phyloP scores from a whole-genome alignment of 2,113 vertebrate genomes.

The Hippocampus guttulatus region DNA sequence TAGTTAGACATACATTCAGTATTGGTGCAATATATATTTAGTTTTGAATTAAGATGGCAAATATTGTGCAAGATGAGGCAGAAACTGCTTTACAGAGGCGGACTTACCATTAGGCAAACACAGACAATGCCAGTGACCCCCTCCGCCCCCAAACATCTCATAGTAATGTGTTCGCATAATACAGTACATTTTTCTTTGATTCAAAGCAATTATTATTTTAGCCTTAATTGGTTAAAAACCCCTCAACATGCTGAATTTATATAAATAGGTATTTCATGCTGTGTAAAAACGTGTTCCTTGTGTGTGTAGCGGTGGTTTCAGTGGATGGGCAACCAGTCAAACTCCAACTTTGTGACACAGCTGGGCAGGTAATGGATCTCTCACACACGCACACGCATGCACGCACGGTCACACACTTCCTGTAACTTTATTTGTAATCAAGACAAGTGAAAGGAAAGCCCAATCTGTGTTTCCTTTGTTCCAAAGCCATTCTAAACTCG shows the following conservation, averaged over 20 bases:
- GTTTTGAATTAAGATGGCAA: too few species aligned
- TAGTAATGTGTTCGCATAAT: too few species aligned
- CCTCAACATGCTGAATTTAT: too few species aligned
- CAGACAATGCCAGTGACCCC: background rate
- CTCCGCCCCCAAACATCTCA: too few species aligned
- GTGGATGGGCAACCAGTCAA: slow-evolving; percentile 89
- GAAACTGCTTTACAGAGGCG: too few species aligned
- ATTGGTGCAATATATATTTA: too few species aligned
- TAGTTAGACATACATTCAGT: too few species aligned
- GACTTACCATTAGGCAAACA: too few species aligned
- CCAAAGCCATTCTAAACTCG: background rate
- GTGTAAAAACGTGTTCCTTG: slow-evolving; percentile 9
- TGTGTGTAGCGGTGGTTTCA: slow-evolving; percentile 81
- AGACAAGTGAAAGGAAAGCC: slow-evolving; percentile 21
- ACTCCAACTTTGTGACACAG: slow-evolving; percentile 95
- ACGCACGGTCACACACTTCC: slow-evolving; percentile 26
- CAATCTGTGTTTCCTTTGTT: slow-evolving; percentile 10
- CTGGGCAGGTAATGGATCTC: slow-evolving; percentile 86
- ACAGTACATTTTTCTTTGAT: too few species aligned
- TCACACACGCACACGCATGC: slow-evolving; percentile 8
- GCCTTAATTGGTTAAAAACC: too few species aligned
- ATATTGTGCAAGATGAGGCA: too few species aligned
- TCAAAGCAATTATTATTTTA: too few species aligned
- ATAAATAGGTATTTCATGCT: background rate
- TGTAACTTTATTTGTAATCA: slow-evolving; percentile 33